A percentile compares a stretch with the other conserved stretches of the same genome.
Conservation (phyloP, 2,888 invertebrate species). For the Noctua pronuba region DNA sequence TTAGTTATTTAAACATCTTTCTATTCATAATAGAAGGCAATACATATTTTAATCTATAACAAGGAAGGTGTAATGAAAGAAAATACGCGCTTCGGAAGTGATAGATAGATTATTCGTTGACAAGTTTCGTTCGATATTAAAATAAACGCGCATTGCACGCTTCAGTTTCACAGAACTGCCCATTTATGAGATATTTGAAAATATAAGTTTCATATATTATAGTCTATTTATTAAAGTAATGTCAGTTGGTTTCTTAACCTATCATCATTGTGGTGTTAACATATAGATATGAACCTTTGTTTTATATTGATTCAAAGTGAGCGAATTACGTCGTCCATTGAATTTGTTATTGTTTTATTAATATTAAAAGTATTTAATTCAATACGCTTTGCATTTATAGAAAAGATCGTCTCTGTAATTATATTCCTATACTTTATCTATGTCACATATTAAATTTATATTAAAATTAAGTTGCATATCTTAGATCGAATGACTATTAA, state of each 20-base stretch:
- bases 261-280: conserved; percentile 40
- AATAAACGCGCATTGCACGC: conserved; percentile 2
- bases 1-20: conserved; percentile 21
- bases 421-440: conserved; percentile 18
- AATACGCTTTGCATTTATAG: conserved; percentile 25
- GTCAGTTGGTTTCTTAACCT: conserved; percentile 50
- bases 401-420: conserved; percentile 5
- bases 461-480: conserved; percentile 42
- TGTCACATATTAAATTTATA: conserved; percentile 52
- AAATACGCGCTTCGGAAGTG: background rate
- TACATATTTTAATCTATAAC: conserved; percentile 33
- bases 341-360: background rate
- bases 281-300: conserved; percentile 17
- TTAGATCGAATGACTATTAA: conserved; percentile 45
- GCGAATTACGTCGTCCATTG: conserved; percentile 13
- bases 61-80: conserved; percentile 11
- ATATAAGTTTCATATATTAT: conserved; percentile 16
- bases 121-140: conserved; percentile 19
- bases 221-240: conserved; percentile 40
- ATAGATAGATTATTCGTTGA: conserved; percentile 40
- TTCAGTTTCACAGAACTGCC: conserved; percentile 28
- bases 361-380: conserved; percentile 29
- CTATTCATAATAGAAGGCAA: conserved; percentile 37
- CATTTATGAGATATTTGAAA: conserved; percentile 13
- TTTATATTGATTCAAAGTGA: conserved; percentile 15